phyloP scores from a whole-genome alignment of 2,888 invertebrate species.

The Noctua janthina region DNA sequence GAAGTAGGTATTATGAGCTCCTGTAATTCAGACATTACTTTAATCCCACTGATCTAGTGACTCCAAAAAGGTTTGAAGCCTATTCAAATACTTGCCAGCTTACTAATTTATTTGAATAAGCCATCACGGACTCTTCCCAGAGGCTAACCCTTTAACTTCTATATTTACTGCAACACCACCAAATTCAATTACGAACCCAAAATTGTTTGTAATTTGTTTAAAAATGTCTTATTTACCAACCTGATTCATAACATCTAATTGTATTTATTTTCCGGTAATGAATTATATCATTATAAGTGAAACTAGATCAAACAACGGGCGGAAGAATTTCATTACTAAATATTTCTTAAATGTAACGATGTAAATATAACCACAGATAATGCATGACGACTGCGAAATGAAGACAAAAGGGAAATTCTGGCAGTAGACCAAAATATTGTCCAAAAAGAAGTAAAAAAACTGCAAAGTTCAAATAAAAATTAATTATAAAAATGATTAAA shows the following conservation, averaged over 20 bases:
- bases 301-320: conserved; percentile 7
- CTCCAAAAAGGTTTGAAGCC: conserved; percentile 15
- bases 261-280: conserved; percentile 15
- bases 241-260: conserved; percentile 2
- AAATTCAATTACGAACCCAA: conserved; percentile 23
- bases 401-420: neutral
- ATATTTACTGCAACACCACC: conserved; percentile 16
- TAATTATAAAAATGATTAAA: conserved; percentile 35
- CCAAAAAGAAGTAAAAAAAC: conserved; percentile 2
- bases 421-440: neutral
- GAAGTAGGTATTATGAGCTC: neutral
- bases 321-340: neutral
- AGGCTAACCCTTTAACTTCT: neutral
- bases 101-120: conserved; percentile 31
- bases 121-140: neutral
- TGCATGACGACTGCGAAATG: neutral
- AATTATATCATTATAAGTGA: conserved; percentile 9
- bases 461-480: conserved; percentile 8
- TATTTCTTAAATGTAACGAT: conserved; percentile 1
- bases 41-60: neutral
- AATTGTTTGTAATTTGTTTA: conserved; percentile 13
- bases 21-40: neutral
- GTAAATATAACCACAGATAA: neutral
- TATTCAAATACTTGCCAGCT: conserved; percentile 23
- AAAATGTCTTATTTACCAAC: neutral